Base-by-base conservation (phyloP, 2,888 invertebrate genomes). In the Hirtodrosophila histrioides region DNA sequence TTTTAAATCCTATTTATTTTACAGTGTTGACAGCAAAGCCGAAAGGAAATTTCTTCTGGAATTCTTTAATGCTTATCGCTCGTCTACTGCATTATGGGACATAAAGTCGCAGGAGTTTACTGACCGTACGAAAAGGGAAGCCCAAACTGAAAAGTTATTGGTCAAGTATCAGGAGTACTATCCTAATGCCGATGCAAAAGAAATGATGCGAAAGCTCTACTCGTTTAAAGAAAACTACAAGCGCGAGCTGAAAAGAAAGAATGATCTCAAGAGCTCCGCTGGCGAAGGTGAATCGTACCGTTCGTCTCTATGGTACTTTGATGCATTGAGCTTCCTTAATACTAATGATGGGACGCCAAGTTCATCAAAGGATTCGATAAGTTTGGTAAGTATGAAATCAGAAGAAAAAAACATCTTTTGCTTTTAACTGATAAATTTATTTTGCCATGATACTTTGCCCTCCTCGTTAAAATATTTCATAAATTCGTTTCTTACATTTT, bases 61-160 rank as follows among this genome's bases (percentile, higher is more conserved):
- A 10, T 41, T 41, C 24, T 6, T 43, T 7, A n/a, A 43, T n/a
- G 41, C 11, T 7, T 43, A 43, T 24, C n/a, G 41, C 41, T 24
- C n/a, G 0, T 43, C 8, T 7, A 24, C 27, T 10, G 41, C n/a
- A 7, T 2, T 43, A 1, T 43, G 41, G 41, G n/a, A 43, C 24
- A 11, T 3, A 1, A 27, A 11, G 7, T 43, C 41, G 7, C n/a
- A 7, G 10, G 24, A 43, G 24, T 43, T n/a, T 7, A 7, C 1
- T 3, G n/a, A 41, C n/a, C n/a, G 10, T 2, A n/a, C 9, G 1
- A n/a, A 8, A n/a, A 24, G 8, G 23, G n/a, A n/a, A n/a, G 24
- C 10, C 1, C n/a, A 24, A 24, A 24, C 0, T 24, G 27, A n/a
- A 43, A 43, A 8, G 7, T 7, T 43, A 4, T 8, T 43, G n/a